Evolutionary conservation across 2,888 invertebrate species (phyloP).

Genomic region (Drosophila kuntzei): DNA sequence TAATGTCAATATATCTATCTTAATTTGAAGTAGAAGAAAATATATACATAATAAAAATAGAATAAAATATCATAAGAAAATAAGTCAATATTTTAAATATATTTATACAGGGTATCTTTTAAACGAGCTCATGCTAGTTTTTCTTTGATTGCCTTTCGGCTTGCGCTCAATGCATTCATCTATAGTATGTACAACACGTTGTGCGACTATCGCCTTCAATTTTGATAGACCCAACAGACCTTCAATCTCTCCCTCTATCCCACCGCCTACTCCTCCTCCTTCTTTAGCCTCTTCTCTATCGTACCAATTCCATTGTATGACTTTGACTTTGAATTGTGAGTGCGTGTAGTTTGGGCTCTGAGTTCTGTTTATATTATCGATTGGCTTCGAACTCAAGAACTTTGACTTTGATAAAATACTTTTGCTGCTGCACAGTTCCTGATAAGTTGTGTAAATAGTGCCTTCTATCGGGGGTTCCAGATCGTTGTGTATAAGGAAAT

Average conservation of each 20-base stretch:
- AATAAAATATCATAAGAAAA: too few relatives aligned
- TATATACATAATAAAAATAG: too few relatives aligned
- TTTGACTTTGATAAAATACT: constrained; percentile 59
- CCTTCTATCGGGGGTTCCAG: constrained; percentile 19
- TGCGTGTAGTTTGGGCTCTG: constrained; percentile 22
- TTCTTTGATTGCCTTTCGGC: constrained; percentile 52
- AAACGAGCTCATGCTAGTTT: constrained; percentile 2
- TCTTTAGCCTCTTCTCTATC: neutral
- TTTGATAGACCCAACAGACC: constrained; percentile 36
- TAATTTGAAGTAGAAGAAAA: too few relatives aligned
- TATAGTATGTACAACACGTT: constrained; percentile 44
- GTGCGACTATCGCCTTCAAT: constrained; percentile 32
- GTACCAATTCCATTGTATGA: constrained; percentile 18
- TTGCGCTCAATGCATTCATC: constrained; percentile 53
- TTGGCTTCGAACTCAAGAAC: constrained; percentile 47
- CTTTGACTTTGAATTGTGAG: constrained; percentile 58
- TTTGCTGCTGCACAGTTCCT: constrained; percentile 26
- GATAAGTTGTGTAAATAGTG: constrained; percentile 49
- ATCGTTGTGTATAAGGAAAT: constrained; percentile 41
- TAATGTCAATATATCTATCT: too few relatives aligned
- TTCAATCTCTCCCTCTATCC: neutral
- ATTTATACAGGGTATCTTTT: constrained; percentile 23
- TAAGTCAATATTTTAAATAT: neutral
- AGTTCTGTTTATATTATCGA: constrained; percentile 59
- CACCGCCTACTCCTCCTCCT: too few relatives aligned